Evolutionary conservation across 2,888 invertebrate genomes (phyloP).

Genomic region (Liposcelis brunnea): DNA sequence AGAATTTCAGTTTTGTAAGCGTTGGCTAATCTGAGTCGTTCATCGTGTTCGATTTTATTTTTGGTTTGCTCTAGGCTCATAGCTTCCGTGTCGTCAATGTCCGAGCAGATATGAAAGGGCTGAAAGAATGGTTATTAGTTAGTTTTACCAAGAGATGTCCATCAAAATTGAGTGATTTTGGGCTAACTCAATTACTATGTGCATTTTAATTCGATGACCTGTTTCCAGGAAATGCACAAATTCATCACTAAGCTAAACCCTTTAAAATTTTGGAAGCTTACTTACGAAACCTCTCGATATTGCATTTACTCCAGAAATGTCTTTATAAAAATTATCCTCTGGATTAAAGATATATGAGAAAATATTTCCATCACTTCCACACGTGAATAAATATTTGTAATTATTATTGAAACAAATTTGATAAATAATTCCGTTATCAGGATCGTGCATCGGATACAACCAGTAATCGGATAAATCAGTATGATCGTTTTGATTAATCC

Average conservation of each 20-base stretch:
- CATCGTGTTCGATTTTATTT: not conserved
- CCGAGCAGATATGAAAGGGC: not conserved
- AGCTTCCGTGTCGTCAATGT: constrained; percentile 1
- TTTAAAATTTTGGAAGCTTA: too few relatives aligned
- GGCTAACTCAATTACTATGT: too few relatives aligned
- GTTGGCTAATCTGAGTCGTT: not conserved
- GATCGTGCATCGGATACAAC: constrained; percentile 57
- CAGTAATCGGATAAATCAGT: constrained; percentile 45
- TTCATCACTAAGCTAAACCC: too few relatives aligned
- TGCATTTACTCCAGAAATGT: too few relatives aligned
- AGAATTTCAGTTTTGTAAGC: not conserved
- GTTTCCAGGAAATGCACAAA: too few relatives aligned
- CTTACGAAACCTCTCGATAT: too few relatives aligned
- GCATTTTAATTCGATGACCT: too few relatives aligned
- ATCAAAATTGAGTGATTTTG: too few relatives aligned
- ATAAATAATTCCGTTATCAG: constrained; percentile 46
- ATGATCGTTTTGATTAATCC: constrained; percentile 29
- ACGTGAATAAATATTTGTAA: constrained; percentile 34
- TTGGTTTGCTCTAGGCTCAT: constrained; percentile 3
- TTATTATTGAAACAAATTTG: constrained; percentile 44
- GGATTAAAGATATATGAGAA: constrained; percentile 47
- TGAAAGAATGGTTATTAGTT: too few relatives aligned
- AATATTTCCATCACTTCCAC: constrained; percentile 60
- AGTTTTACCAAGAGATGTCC: too few relatives aligned
- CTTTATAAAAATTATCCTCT: constrained; percentile 21